A percentile compares a stretch with the other conserved stretches of the same genome.
Evolutionary conservation across 1,140 invertebrate genomes (phyloP).

Genomic region (Pemphigus obesinymphae): DNA sequence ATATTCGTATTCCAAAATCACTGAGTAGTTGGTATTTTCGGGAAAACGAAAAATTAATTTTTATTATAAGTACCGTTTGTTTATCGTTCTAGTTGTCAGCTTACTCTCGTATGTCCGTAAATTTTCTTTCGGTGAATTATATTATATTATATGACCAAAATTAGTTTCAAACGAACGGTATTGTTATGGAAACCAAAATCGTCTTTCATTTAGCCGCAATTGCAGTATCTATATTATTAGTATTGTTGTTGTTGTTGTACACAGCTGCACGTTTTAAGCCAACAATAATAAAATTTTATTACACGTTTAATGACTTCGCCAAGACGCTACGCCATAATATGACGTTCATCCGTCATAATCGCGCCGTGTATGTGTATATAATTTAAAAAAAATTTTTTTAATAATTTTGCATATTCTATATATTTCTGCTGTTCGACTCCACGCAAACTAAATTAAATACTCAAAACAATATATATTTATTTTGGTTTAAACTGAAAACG

Average conservation of each 20-base stretch:
- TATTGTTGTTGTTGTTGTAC: not conserved
- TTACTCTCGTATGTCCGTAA: too few species aligned
- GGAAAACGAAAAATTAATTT: too few species aligned
- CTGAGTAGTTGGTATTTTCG: too few species aligned
- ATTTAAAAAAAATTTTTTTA: not conserved
- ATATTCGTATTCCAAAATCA: too few species aligned
- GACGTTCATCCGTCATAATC: not conserved
- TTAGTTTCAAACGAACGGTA: not conserved
- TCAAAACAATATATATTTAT: too few species aligned
- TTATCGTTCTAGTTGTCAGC: too few species aligned
- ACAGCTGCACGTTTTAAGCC: not conserved
- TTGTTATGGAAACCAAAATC: not conserved
- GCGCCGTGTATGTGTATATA: not conserved
- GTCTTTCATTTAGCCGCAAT: not conserved
- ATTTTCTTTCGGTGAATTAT: not conserved
- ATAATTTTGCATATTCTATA: too few species aligned
- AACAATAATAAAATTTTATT: too few species aligned
- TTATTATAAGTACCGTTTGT: too few species aligned
- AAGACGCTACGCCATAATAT: not conserved
- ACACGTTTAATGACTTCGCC: not conserved
- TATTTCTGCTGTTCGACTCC: too few species aligned
- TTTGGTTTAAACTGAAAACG: not conserved
- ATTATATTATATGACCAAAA: not conserved
- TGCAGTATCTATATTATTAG: not conserved
- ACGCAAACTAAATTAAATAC: too few species aligned